Conservation (phyloP, 1,140 invertebrate species). For the Drosophila simulans region DNA sequence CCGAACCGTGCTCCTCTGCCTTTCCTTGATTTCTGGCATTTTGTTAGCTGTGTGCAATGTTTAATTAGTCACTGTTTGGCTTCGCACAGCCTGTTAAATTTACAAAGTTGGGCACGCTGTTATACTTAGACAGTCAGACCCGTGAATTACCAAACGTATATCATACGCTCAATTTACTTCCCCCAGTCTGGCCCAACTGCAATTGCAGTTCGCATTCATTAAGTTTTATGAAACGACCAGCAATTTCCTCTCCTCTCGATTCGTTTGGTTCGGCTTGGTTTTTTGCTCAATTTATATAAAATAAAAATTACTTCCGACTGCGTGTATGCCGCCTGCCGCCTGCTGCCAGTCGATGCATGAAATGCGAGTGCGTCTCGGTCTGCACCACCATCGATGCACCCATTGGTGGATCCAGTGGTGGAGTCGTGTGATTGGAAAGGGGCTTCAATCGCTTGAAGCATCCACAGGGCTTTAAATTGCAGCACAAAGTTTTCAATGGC, state of each 20-base stretch:
- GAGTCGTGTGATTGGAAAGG: neutral
- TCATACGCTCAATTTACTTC: slow-evolving; percentile 57
- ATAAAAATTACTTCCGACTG: slow-evolving; percentile 80
- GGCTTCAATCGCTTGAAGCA: neutral
- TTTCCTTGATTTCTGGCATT: slow-evolving; percentile 14
- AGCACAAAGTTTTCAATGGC: too few species aligned
- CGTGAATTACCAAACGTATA: slow-evolving; percentile 21
- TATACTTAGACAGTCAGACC: slow-evolving; percentile 28
- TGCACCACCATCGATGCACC: slow-evolving; percentile 10
- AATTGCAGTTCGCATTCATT: slow-evolving; percentile 72
- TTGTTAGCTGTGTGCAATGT: slow-evolving; percentile 52
- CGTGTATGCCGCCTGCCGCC: slow-evolving; percentile 42
- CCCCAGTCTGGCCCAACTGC: neutral
- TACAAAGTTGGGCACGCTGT: slow-evolving; percentile 42
- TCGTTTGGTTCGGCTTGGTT: slow-evolving; percentile 31
- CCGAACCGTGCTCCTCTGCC: neutral
- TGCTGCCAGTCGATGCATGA: slow-evolving; percentile 69
- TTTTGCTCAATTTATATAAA: slow-evolving; percentile 78
- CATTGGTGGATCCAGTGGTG: slow-evolving; percentile 28
- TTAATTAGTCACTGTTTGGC: slow-evolving; percentile 71
- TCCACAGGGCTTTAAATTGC: neutral
- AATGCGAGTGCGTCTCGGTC: slow-evolving; percentile 53
- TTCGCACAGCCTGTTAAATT: slow-evolving; percentile 46
- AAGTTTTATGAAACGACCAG: slow-evolving; percentile 78
- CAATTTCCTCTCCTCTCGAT: slow-evolving; percentile 59